Evolutionary conservation across 2,888 invertebrate species (phyloP).

Genomic region (Caprella mutica): DNA sequence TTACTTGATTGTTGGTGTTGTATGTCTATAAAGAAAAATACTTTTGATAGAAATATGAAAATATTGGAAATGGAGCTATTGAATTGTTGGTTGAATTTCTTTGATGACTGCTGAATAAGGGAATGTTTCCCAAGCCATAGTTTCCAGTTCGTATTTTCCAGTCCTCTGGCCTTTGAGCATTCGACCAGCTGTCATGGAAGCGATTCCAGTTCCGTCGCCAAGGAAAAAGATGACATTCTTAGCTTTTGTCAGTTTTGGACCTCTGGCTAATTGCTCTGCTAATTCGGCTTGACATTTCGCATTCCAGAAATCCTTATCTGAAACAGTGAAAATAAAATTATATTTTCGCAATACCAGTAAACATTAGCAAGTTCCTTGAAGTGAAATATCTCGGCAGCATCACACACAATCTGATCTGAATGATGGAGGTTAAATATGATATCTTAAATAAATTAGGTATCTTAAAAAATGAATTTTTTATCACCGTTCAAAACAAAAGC

Average conservation of each 20-base stretch:
- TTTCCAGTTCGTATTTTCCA: slow-evolving; percentile 54
- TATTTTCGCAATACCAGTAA: too few species aligned
- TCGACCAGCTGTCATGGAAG: slow-evolving; percentile 65
- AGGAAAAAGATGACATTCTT: slow-evolving; percentile 67
- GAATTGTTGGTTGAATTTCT: too few species aligned
- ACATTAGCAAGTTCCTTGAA: too few species aligned
- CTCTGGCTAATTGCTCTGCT: slow-evolving; percentile 15
- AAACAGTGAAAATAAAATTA: neutral
- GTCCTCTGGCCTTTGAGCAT: slow-evolving; percentile 56
- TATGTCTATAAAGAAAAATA: too few species aligned
- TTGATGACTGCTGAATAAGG: slow-evolving; percentile 62
- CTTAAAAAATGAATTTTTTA: too few species aligned
- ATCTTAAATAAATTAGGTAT: too few species aligned
- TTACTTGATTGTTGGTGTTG: slow-evolving; percentile 59
- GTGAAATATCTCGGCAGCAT: too few species aligned
- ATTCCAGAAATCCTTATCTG: slow-evolving; percentile 25
- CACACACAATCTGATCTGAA: too few species aligned
- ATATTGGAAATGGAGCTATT: too few species aligned
- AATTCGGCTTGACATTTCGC: slow-evolving; percentile 18
- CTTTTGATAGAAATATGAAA: too few species aligned
- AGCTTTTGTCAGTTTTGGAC: slow-evolving; percentile 38
- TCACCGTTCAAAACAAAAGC: too few species aligned
- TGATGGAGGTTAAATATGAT: too few species aligned
- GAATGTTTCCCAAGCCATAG: slow-evolving; percentile 62
- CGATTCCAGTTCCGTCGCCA: slow-evolving; percentile 77